Conservation (phyloP, 2,113 vertebrate species). For the Gallinago media region DNA sequence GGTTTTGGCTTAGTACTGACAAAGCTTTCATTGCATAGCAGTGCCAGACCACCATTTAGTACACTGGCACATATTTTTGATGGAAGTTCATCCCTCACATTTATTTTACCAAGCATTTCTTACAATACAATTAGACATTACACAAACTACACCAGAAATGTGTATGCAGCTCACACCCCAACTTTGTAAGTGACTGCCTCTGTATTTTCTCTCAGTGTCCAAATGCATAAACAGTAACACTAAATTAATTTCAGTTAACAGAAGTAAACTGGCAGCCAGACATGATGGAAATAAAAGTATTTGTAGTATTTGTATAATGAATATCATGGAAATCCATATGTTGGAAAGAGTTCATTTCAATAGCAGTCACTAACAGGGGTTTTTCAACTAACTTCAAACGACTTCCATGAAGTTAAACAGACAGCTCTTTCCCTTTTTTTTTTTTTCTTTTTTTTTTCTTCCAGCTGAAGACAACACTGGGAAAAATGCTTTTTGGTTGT, state of each 20-base stretch:
- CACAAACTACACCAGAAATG: not conserved
- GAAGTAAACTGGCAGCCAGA: not conserved
- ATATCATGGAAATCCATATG: not conserved
- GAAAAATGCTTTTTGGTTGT: not conserved
- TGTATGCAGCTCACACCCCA: not conserved
- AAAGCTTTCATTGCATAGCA: not conserved
- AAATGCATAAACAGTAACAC: not conserved
- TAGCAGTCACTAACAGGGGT: not conserved
- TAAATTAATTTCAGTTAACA: not conserved
- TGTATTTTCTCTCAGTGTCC: not conserved
- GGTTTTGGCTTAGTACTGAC: not conserved
- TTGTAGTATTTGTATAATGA: not conserved
- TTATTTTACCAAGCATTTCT: conserved; percentile 3
- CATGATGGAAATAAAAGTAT: not conserved
- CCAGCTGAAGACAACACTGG: not conserved
- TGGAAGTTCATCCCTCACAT: not conserved
- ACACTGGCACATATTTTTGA: not conserved
- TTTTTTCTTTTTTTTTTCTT: not conserved
- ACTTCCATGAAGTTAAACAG: not conserved
- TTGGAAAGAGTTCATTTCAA: not conserved
- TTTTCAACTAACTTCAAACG: conserved; percentile 20
- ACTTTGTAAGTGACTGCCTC: not conserved
- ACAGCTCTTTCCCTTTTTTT: not conserved
- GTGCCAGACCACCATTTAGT: not conserved
- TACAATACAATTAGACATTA: not conserved